Conservation (phyloP, 2,113 vertebrate species). For the Megaceryle torquata region DNA sequence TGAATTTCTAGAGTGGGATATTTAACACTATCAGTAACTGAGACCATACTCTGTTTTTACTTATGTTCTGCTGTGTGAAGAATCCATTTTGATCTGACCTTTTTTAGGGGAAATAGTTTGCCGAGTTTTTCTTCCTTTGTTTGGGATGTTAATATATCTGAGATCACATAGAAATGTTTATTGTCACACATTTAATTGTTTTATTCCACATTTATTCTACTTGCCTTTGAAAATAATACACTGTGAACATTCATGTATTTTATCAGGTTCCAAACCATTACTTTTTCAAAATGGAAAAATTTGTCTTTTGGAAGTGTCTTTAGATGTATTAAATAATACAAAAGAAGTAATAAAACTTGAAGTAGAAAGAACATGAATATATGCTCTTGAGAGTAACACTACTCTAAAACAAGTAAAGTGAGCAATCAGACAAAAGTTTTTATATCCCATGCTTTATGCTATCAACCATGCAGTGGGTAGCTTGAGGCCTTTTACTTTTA, state of each 20-base stretch:
- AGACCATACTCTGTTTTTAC: not conserved
- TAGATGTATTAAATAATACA: constrained; percentile 93
- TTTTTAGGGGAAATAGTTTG: constrained; percentile 46
- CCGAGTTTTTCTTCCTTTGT: constrained; percentile 21
- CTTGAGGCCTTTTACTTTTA: constrained; percentile 81
- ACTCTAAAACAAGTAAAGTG: constrained; percentile 76
- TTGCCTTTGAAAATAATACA: constrained; percentile 56
- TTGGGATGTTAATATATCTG: not conserved
- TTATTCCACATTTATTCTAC: constrained; percentile 55
- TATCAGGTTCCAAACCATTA: constrained; percentile 77
- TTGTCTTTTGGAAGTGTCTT: constrained; percentile 87
- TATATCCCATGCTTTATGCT: constrained; percentile 81
- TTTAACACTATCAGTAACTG: constrained; percentile 20
- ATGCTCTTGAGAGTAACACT: constrained; percentile 79
- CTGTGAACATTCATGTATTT: constrained; percentile 67
- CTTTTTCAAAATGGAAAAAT: constrained; percentile 94
- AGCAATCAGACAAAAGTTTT: constrained; percentile 83
- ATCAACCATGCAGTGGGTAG: constrained; percentile 78
- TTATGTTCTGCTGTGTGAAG: not conserved
- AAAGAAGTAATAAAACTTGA: constrained; percentile 84
- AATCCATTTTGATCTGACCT: constrained; percentile 32
- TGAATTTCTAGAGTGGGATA: constrained; percentile 12
- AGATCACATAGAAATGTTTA: constrained; percentile 45
- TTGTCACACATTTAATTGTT: constrained; percentile 62
- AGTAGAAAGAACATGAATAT: constrained; percentile 83